Base-by-base conservation (phyloP, 2,888 invertebrate genomes). In the Heliconius erato region DNA sequence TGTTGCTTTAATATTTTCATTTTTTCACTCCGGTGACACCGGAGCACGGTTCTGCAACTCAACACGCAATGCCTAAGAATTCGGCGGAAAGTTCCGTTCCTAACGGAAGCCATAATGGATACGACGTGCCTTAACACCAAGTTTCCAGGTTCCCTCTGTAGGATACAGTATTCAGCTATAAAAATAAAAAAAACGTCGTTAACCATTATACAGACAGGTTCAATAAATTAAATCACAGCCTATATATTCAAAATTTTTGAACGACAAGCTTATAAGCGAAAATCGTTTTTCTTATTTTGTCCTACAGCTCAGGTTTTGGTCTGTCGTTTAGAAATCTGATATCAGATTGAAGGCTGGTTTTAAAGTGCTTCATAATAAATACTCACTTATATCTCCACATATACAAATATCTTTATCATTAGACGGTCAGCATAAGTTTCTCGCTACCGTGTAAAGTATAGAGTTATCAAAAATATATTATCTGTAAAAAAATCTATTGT, bases 261-360 rank as follows among this genome's bases (percentile, higher is more conserved):
- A 85, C 86, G 86, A 86, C 90, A 91, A 91, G 90, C 91, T 91
- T 88, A 92, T 94, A 93, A 87, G 89, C 90, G 90, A 91, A 90
- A 89, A 90, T 87, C 84, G 85, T 80, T 85, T 79, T 76, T 84
- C 83, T 86, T 82, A 81, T 87, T 88, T 88, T 87, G 85, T 83
- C 85, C 86, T 82, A 82, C 86, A 82, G 86, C 84, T 86, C 84
- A 83, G 81, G 85, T 83, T 86, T 85, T 83, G 79, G 80, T 69
- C 74, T 71, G 59, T 12, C 76, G 86, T 87, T 90, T 89, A 89
- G 86, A 86, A 88, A 88, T 85, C 86, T 80, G 88, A 88, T 88
- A 87, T 78, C 82, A 80, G 86, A 84, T 85, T 85, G 85, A 84
- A 84, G 84, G 85, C 82, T 82, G 74, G 23, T 77, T 80, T 74